Percentiles rank a stretch among this genome's conserved stretches.
Conservation (phyloP, 2,888 invertebrate species). For the Cephus runcator region DNA sequence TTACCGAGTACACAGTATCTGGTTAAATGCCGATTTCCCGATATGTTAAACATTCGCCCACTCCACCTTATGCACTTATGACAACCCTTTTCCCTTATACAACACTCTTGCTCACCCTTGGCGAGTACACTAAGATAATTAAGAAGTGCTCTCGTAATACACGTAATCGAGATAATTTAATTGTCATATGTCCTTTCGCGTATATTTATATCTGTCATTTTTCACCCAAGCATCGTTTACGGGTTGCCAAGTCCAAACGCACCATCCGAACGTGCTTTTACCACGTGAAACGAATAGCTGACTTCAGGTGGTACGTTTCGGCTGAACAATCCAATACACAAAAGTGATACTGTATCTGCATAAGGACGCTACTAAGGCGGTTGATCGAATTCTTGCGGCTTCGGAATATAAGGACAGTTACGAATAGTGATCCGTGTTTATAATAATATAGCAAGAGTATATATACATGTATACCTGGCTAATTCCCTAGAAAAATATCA, state of each 20-base stretch:
- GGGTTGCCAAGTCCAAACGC: neutral
- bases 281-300: neutral
- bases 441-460: neutral
- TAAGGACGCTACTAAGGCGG: neutral
- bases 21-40: conserved; percentile 1
- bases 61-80: neutral
- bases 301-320: neutral
- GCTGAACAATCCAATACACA: neutral
- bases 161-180: neutral
- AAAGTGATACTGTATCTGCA: neutral
- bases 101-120: neutral
- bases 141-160: neutral
- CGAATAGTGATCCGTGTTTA: neutral
- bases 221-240: neutral
- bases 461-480: conserved; percentile 13
- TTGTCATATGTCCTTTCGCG: neutral
- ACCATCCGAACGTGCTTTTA: neutral
- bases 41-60: neutral
- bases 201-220: neutral
- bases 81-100: neutral
- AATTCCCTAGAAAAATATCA: conserved; percentile 35
- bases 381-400: neutral
- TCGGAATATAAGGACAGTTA: neutral
- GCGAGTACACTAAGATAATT: neutral
- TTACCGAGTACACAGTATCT: conserved; percentile 3